phyloP scores from a whole-genome alignment of 2,888 invertebrate genomes.

The Trichogramma evanescens region DNA sequence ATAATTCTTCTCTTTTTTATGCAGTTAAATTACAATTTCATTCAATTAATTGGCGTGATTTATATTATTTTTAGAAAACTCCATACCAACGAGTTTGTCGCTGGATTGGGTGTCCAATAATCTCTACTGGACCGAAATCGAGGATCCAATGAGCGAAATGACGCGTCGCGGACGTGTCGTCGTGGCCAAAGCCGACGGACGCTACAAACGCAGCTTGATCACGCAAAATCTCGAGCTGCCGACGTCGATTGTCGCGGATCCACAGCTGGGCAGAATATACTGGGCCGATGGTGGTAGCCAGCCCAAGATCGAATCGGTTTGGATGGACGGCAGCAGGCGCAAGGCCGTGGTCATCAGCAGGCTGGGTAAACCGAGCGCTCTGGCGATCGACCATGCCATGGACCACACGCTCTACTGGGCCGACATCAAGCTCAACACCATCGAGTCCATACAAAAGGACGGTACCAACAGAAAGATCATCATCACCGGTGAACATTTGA shows the following conservation, averaged over 20 bases:
- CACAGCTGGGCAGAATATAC: conserved; percentile 76
- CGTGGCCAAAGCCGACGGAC: conserved; percentile 82
- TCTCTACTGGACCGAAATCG: conserved; percentile 85
- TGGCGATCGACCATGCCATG: conserved; percentile 86
- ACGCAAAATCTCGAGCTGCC: conserved; percentile 77
- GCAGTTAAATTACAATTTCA: not conserved
- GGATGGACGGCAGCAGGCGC: conserved; percentile 94
- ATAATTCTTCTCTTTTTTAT: not conserved
- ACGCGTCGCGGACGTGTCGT: conserved; percentile 61
- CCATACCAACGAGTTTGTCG: conserved; percentile 81
- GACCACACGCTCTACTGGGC: conserved; percentile 91
- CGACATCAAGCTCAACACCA: conserved; percentile 84
- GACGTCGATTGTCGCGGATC: conserved; percentile 81
- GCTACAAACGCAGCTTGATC: conserved; percentile 76
- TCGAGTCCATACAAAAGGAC: conserved; percentile 79
- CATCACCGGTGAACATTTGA: conserved; percentile 58
- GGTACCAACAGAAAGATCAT: conserved; percentile 70
- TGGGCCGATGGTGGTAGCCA: conserved; percentile 90
- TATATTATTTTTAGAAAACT: conserved; percentile 51
- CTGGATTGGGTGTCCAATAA: conserved; percentile 92
- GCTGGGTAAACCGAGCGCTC: conserved; percentile 79
- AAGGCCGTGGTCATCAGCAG: conserved; percentile 72
- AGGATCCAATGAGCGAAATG: conserved; percentile 57
- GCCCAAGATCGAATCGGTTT: conserved; percentile 88
- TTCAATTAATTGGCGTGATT: not conserved